Conservation (phyloP, 2,888 invertebrate species). For the Erebia ligea region DNA sequence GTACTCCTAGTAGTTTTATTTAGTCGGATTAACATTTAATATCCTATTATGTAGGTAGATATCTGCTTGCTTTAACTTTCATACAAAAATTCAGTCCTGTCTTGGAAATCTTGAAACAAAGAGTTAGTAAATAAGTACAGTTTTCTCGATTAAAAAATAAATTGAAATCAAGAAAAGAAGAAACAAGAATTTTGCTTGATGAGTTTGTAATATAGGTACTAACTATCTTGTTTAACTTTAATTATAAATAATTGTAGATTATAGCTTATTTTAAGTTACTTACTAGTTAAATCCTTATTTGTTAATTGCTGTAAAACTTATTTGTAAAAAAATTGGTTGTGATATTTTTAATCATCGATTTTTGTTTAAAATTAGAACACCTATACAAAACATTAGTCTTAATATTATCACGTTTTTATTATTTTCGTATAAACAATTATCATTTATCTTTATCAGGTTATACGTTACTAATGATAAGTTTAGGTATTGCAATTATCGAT, state of each 20-base stretch:
- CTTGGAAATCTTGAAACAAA: background rate
- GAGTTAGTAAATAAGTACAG: background rate
- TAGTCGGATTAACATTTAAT: too few species aligned
- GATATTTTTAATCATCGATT: slow-evolving; percentile 33
- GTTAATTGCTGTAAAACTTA: background rate
- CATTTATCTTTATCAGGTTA: background rate
- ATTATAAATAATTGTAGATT: background rate
- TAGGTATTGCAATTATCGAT: background rate
- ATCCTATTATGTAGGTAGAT: too few species aligned
- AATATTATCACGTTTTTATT: background rate
- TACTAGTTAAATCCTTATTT: background rate
- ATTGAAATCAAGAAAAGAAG: background rate
- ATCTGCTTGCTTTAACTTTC: too few species aligned
- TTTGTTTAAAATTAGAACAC: slow-evolving; percentile 7
- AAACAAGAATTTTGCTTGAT: background rate
- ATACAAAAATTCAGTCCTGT: too few species aligned
- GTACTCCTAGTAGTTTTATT: too few species aligned
- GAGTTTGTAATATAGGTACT: background rate
- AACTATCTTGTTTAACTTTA: background rate
- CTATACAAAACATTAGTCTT: background rate
- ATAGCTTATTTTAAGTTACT: background rate
- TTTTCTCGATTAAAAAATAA: background rate
- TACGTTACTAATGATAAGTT: background rate
- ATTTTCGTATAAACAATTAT: background rate
- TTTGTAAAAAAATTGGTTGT: slow-evolving; percentile 34